Conservation (phyloP, 2,797 vertebrate genomes). For the Tangara arthus region DNA sequence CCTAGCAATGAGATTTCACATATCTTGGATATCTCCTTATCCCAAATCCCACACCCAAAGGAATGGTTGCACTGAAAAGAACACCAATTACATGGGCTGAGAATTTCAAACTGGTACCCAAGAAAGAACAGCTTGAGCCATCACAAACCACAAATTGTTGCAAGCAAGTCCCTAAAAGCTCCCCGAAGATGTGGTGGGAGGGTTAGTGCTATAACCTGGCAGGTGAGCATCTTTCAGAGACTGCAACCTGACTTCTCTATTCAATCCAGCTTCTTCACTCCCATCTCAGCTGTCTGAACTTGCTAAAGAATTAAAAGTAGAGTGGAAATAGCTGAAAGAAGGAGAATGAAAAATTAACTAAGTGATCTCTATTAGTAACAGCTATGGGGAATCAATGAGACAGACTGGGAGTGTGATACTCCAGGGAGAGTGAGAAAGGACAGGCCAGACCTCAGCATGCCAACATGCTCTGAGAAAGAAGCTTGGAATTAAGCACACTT, state of each 20-base stretch:
- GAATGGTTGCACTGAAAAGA: neutral
- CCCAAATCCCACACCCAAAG: neutral
- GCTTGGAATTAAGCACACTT: neutral
- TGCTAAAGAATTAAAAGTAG: neutral
- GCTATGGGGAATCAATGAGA: neutral
- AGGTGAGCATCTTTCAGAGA: neutral
- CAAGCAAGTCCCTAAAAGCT: neutral
- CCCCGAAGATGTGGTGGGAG: rapidly evolving
- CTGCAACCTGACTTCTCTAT: neutral
- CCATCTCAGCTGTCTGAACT: neutral
- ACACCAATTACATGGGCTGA: neutral
- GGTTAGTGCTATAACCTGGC: neutral
- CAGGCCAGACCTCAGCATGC: neutral
- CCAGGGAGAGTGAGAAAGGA: neutral
- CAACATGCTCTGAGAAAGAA: conserved; percentile 17
- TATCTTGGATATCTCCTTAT: neutral
- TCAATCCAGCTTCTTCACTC: neutral
- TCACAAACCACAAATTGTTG: neutral
- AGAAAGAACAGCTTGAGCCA: neutral
- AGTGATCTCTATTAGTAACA: neutral
- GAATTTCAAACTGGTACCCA: neutral
- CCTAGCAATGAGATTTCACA: neutral
- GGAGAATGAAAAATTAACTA: conserved; percentile 16
- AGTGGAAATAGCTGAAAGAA: neutral
- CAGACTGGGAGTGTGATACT: neutral